Percentiles rank a stretch among this genome's conserved stretches.
Conservation (phyloP, 92 coral and sea anemone genomes). For the Umimayanthus kanabou region DNA sequence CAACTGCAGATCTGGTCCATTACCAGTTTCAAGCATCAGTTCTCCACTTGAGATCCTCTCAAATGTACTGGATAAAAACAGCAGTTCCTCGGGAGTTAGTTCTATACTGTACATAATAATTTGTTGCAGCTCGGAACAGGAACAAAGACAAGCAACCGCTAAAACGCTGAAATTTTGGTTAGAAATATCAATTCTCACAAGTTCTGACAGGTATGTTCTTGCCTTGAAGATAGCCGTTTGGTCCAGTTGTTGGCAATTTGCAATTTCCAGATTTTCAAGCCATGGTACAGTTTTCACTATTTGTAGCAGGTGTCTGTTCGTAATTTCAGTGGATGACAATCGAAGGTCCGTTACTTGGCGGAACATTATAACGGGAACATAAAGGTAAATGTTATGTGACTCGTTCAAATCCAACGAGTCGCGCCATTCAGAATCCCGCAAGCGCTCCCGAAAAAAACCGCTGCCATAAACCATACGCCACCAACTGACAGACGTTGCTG, state of each 20-base stretch:
- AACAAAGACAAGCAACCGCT: conserved; percentile 43
- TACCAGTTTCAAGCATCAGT: background rate
- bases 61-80: conserved; percentile 7
- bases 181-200: conserved; percentile 11
- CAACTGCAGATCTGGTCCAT: conserved; percentile 11
- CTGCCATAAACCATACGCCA: conserved; percentile 23
- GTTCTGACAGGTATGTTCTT: conserved; percentile 10
- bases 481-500: background rate
- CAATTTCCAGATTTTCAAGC: conserved; percentile 6
- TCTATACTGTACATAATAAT: conserved; percentile 27
- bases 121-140: conserved; percentile 28
- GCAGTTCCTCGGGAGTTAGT: background rate
- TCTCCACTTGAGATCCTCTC: conserved; percentile 19
- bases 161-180: conserved; percentile 10
- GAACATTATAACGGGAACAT: conserved; percentile 19
- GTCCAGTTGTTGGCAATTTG: background rate
- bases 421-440: conserved; percentile 25
- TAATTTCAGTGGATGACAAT: background rate
- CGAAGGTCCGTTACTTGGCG: conserved; percentile 11
- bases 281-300: conserved; percentile 13
- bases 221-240: conserved; percentile 13
- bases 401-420: conserved; percentile 11
- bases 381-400: background rate
- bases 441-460: conserved; percentile 7
- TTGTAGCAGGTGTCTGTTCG: conserved; percentile 17